Conservation (phyloP, 2,888 invertebrate genomes). For the Volucella inanis region DNA sequence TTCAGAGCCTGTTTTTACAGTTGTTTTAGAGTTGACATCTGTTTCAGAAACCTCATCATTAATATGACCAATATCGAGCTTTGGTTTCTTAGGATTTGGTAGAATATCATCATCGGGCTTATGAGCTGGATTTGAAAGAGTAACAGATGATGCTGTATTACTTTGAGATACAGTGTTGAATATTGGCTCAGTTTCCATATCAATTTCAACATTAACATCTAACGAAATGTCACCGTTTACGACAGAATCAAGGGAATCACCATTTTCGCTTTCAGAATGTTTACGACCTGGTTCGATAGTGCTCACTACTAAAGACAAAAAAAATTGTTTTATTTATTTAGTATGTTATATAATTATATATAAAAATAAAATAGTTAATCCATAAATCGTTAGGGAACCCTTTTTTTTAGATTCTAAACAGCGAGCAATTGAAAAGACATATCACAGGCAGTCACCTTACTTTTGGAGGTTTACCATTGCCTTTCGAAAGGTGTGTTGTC, state of each 20-base stretch:
- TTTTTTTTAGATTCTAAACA: too few species aligned
- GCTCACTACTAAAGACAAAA: slow-evolving; percentile 87
- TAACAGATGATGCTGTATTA: slow-evolving; percentile 80
- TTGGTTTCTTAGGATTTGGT: slow-evolving; percentile 84
- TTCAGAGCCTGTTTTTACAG: slow-evolving; percentile 28
- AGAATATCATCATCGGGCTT: slow-evolving; percentile 80
- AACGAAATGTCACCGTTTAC: slow-evolving; percentile 84
- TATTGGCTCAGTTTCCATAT: slow-evolving; percentile 84
- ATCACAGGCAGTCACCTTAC: too few species aligned
- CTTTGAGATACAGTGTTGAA: slow-evolving; percentile 79
- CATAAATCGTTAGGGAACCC: too few species aligned
- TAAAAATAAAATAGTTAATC: too few species aligned
- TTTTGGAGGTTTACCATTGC: too few species aligned
- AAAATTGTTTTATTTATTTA: slow-evolving; percentile 51
- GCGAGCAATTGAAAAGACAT: too few species aligned
- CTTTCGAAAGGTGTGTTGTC: too few species aligned
- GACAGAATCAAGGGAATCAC: slow-evolving; percentile 85
- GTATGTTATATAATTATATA: slow-evolving; percentile 9
- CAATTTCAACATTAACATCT: slow-evolving; percentile 85
- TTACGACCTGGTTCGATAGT: slow-evolving; percentile 88
- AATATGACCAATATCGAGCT: slow-evolving; percentile 77
- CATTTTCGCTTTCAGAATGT: slow-evolving; percentile 87
- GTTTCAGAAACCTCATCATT: slow-evolving; percentile 56
- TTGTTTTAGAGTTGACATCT: slow-evolving; percentile 59
- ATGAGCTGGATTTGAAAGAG: slow-evolving; percentile 75